Conservation (phyloP, 2,888 invertebrate species). For the Drosophila mercatorum region DNA sequence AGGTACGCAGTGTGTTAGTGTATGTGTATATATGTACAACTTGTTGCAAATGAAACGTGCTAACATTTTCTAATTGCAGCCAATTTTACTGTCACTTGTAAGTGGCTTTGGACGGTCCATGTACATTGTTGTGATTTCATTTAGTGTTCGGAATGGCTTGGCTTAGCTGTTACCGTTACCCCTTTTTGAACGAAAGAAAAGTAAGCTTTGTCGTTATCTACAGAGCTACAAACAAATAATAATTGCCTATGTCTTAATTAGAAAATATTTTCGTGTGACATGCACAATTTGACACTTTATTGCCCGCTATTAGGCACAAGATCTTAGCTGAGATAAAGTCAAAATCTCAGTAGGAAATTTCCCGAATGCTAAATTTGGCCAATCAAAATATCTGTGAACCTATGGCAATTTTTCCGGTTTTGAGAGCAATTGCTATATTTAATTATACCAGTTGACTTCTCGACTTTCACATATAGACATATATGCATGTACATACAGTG, state of each 20-base stretch:
- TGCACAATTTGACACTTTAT: conserved; percentile 46
- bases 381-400: conserved; percentile 28
- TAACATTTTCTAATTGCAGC: conserved; percentile 70
- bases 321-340: conserved; percentile 24
- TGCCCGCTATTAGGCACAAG: conserved; percentile 26
- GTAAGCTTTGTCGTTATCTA: conserved; percentile 14
- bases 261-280: conserved; percentile 53
- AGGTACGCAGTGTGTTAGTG: too few species aligned
- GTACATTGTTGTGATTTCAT: conserved; percentile 53
- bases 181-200: conserved; percentile 24
- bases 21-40: conserved; percentile 11
- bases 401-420: conserved; percentile 53
- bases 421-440: conserved; percentile 34
- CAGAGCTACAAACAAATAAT: conserved; percentile 15
- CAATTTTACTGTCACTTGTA: conserved; percentile 73
- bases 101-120: conserved; percentile 40
- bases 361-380: conserved; percentile 41
- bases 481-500: not conserved
- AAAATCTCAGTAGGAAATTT: not conserved
- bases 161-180: conserved; percentile 35
- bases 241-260: conserved; percentile 55
- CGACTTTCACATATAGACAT: conserved; percentile 34
- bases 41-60: conserved; percentile 65
- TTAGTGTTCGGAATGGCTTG: conserved; percentile 14
- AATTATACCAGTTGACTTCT: conserved; percentile 55